These are phyloP conservation scores for Salvelinus alpinus DNA, from an alignment of 2,113 vertebrate genomes.

Conservation along the genomic window DNA sequence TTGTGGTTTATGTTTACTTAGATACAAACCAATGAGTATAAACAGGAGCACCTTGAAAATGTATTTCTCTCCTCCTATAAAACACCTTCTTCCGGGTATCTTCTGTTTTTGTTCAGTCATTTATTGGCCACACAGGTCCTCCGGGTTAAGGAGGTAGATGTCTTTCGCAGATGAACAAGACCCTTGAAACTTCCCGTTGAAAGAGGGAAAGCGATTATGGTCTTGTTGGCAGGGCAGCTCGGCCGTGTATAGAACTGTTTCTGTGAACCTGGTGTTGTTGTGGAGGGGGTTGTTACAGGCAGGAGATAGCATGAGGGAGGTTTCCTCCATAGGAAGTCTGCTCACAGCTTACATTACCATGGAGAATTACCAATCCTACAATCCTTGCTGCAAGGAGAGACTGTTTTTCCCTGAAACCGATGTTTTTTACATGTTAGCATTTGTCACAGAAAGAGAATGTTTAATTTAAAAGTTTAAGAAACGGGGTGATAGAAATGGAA, in stretches of 20 bases:
- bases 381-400: conserved; percentile 6
- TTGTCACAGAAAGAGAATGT: neutral
- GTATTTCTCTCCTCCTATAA: neutral
- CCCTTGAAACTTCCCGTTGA: conserved; percentile 43
- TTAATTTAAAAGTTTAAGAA: no score
- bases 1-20: neutral
- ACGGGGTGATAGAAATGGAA: no score
- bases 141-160: conserved; percentile 37
- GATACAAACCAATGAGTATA: conserved; percentile 2
- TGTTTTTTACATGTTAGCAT: neutral
- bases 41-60: neutral
- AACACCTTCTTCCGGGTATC: conserved; percentile 33
- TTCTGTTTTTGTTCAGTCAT: conserved; percentile 41
- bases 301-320: conserved; percentile 43
- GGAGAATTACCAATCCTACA: conserved; percentile 30
- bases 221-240: conserved; percentile 44
- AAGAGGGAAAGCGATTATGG: conserved; percentile 47
- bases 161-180: conserved; percentile 61
- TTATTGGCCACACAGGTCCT: conserved; percentile 39
- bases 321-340: conserved; percentile 53
- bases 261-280: conserved; percentile 9
- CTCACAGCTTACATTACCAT: conserved; percentile 47
- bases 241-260: conserved; percentile 39
- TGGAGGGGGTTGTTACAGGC: conserved; percentile 32
- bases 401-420: conserved; percentile 13